phyloP scores from a whole-genome alignment of 2,797 vertebrate species.

The Trachops cirrhosus region DNA sequence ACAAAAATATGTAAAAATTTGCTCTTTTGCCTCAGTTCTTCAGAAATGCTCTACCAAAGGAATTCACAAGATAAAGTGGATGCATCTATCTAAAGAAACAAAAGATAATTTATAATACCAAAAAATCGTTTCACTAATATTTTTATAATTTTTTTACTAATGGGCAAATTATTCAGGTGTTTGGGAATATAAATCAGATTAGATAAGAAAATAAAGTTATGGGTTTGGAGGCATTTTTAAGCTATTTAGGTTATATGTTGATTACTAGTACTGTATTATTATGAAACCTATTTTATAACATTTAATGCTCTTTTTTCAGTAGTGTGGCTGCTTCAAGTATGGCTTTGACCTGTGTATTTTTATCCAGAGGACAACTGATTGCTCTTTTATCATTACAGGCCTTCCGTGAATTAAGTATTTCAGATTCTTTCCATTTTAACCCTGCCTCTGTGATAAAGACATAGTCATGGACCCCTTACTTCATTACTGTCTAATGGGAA shows the following conservation, averaged over 20 bases:
- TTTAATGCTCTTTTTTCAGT: not conserved
- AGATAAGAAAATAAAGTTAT: not conserved
- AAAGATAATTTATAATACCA: not conserved
- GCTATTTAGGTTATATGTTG: not conserved
- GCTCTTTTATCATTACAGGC: not conserved
- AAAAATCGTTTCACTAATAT: not conserved
- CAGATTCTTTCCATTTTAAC: slow-evolving; percentile 40
- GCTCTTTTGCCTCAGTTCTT: not conserved
- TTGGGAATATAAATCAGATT: not conserved
- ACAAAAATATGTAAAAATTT: slow-evolving; percentile 6
- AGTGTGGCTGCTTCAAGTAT: not conserved
- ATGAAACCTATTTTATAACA: not conserved
- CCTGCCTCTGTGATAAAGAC: not conserved
- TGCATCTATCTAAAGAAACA: not conserved
- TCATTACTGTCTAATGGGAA: not conserved
- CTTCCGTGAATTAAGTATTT: slow-evolving; percentile 29
- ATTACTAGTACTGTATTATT: not conserved
- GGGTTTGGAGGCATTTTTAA: not conserved
- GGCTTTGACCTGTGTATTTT: slow-evolving; percentile 3
- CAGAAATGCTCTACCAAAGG: not conserved
- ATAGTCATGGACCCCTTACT: not conserved
- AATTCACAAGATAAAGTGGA: not conserved
- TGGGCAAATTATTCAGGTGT: not conserved
- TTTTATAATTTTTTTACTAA: slow-evolving; percentile 7
- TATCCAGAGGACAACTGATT: slow-evolving; percentile 5